Evolutionary conservation across 2,113 vertebrate species (phyloP).

Genomic region (Vimba vimba): DNA sequence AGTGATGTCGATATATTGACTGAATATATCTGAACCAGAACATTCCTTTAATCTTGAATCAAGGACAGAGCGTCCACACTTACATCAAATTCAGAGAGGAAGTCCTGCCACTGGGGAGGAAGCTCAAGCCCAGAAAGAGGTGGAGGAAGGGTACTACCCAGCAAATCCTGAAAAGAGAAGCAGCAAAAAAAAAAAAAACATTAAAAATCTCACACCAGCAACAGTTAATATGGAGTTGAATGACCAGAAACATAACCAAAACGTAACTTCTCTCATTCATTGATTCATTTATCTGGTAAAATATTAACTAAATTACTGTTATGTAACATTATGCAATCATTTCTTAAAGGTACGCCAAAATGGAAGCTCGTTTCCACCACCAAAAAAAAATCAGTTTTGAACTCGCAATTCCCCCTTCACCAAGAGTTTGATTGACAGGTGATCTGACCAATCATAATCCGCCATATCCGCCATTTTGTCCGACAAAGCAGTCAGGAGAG

Average conservation of each 20-base stretch:
- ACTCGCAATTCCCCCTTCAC: too few species aligned
- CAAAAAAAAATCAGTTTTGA: too few species aligned
- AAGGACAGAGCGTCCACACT: conserved; percentile 49
- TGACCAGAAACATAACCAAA: neutral
- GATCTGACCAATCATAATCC: too few species aligned
- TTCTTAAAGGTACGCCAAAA: too few species aligned
- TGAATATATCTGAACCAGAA: neutral
- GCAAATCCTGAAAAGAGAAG: conserved; percentile 61
- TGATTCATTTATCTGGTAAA: neutral
- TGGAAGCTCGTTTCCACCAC: too few species aligned
- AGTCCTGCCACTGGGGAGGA: conserved; percentile 69
- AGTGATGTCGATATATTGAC: neutral
- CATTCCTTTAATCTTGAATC: neutral
- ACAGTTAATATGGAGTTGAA: neutral
- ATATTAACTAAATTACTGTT: neutral
- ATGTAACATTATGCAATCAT: too few species aligned
- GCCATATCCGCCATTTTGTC: too few species aligned
- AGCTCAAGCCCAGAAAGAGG: conserved; percentile 48
- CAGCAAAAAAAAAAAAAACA: neutral
- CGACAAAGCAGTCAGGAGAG: too few species aligned
- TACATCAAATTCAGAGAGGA: conserved; percentile 69
- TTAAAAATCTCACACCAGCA: neutral
- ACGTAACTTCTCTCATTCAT: neutral
- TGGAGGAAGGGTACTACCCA: conserved; percentile 54
- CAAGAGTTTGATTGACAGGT: neutral